Conservation (phyloP, 2,888 invertebrate species). For the Mylabris sibirica region DNA sequence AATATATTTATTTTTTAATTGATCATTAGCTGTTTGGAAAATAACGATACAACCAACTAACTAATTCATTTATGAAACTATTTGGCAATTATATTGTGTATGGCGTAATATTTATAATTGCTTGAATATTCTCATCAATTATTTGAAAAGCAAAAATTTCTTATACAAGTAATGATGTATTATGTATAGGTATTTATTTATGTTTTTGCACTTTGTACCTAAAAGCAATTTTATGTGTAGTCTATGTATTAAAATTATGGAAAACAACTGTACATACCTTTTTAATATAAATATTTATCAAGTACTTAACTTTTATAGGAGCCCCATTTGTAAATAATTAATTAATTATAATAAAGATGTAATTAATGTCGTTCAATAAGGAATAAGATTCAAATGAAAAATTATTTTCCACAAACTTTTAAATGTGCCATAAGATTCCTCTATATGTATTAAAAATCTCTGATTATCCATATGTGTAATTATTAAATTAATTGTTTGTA, state of each 20-base stretch:
- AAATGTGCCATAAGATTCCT: slow-evolving; percentile 39
- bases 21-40: neutral
- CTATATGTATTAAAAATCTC: neutral
- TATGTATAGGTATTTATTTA: slow-evolving; percentile 49
- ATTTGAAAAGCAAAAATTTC: slow-evolving; percentile 16
- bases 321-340: slow-evolving; percentile 38
- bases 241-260: slow-evolving; percentile 46
- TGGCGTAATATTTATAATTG: slow-evolving; percentile 21
- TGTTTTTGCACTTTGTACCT: slow-evolving; percentile 42
- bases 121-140: slow-evolving; percentile 31
- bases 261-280: slow-evolving; percentile 50
- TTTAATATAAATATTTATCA: slow-evolving; percentile 51
- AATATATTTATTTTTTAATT: slow-evolving; percentile 2
- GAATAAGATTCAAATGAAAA: slow-evolving; percentile 17
- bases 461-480: neutral
- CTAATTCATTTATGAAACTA: neutral
- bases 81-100: neutral
- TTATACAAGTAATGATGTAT: slow-evolving; percentile 2
- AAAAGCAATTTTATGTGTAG: slow-evolving; percentile 37
- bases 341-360: slow-evolving; percentile 34
- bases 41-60: neutral
- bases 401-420: slow-evolving; percentile 32
- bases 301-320: slow-evolving; percentile 38
- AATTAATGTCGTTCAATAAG: slow-evolving; percentile 29
- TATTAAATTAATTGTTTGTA: slow-evolving; percentile 1